These are phyloP conservation scores for Chrysotoxum bicinctum DNA, from an alignment of 2,888 invertebrate genomes.

Conservation along the genomic window DNA sequence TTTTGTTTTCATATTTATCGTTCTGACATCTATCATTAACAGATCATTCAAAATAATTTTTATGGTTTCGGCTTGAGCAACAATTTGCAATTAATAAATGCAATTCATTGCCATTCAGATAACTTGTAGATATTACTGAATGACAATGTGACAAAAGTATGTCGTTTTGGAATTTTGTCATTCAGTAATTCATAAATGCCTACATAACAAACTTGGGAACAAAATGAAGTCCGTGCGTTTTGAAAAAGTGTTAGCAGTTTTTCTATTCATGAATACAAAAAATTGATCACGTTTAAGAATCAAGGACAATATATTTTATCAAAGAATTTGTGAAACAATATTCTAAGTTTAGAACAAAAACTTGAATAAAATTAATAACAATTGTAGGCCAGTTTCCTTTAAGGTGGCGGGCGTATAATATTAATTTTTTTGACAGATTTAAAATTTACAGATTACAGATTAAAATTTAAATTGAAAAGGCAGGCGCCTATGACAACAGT, in stretches of 20 bases:
- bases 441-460: too few relatives aligned
- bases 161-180: too few relatives aligned
- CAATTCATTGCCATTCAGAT: constrained; percentile 13
- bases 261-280: not conserved
- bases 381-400: too few relatives aligned
- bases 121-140: not conserved
- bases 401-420: too few relatives aligned
- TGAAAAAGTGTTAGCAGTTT: not conserved
- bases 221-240: too few relatives aligned
- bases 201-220: too few relatives aligned
- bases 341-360: not conserved
- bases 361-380: not conserved
- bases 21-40: constrained; percentile 15
- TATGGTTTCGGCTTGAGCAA: not conserved
- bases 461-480: too few relatives aligned
- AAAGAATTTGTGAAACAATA: not conserved
- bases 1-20: not conserved
- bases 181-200: too few relatives aligned
- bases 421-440: too few relatives aligned
- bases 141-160: not conserved
- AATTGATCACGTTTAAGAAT: not conserved
- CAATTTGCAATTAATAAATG: not conserved
- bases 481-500: too few relatives aligned
- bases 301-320: not conserved
- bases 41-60: not conserved